Evolutionary conservation across 2,888 invertebrate species (phyloP).

Genomic region (Cheilosia soror): DNA sequence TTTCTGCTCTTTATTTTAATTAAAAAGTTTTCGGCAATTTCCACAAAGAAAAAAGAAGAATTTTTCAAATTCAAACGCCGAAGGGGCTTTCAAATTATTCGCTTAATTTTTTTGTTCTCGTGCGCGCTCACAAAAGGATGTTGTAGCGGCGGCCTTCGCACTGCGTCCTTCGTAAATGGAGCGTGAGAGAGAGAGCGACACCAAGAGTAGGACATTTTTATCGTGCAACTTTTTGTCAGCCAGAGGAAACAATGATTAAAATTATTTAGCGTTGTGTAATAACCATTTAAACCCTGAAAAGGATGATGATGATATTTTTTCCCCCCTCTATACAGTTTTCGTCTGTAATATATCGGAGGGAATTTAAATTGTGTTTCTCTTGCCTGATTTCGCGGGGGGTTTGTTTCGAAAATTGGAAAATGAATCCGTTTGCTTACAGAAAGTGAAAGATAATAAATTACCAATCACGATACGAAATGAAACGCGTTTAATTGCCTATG

Average conservation of each 20-base stretch:
- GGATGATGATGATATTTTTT: conserved; percentile 40
- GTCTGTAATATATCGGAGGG: background rate
- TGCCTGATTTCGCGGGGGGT: conserved; percentile 6
- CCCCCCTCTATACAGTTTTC: no score
- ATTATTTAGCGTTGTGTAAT: conserved; percentile 62
- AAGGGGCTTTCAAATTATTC: conserved; percentile 63
- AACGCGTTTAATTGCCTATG: conserved; percentile 52
- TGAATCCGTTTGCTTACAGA: conserved; percentile 17
- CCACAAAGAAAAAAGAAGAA: conserved; percentile 17
- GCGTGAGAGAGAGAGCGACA: background rate
- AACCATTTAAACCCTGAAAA: conserved; percentile 63
- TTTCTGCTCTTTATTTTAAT: conserved; percentile 67
- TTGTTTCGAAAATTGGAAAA: conserved; percentile 53
- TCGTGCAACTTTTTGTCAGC: conserved; percentile 56
- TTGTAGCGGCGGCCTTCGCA: conserved; percentile 48
- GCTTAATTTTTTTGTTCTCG: conserved; percentile 27
- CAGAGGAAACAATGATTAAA: conserved; percentile 68
- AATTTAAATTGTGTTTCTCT: conserved; percentile 46
- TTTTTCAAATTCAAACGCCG: conserved; percentile 58
- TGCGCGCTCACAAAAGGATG: conserved; percentile 47
- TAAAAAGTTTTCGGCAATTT: conserved; percentile 71
- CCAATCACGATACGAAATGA: conserved; percentile 61
- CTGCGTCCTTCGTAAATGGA: conserved; percentile 23
- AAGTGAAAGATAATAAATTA: conserved; percentile 51
- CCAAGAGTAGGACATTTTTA: conserved; percentile 30